Percentiles rank a stretch among this genome's conserved stretches.
These are phyloP conservation scores for Ganaspis sp. DNA, from an alignment of 1,140 invertebrate genomes.

Conservation along the genomic window DNA sequence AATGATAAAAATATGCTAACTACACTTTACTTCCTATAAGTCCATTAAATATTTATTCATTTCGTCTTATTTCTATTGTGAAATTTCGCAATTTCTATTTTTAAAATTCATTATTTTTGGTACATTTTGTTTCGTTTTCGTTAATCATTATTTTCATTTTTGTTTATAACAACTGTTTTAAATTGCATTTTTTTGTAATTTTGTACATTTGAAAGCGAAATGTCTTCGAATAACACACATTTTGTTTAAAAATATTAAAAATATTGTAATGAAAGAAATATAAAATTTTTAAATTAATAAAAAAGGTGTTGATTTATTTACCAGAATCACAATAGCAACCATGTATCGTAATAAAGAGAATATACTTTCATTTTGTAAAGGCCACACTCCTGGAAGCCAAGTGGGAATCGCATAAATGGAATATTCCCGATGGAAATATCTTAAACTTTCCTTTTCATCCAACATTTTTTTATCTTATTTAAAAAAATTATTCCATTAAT, in stretches of 20 bases:
- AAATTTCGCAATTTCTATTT: not conserved
- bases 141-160: not conserved
- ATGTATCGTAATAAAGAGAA: conserved; percentile 3
- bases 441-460: not conserved
- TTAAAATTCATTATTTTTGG: not conserved
- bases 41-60: not conserved
- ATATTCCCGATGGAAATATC: conserved; percentile 11
- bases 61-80: not conserved
- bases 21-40: not conserved
- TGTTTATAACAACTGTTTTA: not conserved
- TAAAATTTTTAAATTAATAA: not conserved
- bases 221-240: not conserved
- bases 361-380: conserved; percentile 5
- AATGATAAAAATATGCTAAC: not conserved
- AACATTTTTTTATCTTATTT: not conserved
- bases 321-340: conserved; percentile 7
- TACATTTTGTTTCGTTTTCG: not conserved
- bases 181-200: not conserved
- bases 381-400: conserved; percentile 23
- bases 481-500: not conserved
- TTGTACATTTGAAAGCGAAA: not conserved
- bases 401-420: conserved; percentile 9
- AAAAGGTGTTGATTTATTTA: conserved; percentile 15
- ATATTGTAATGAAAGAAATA: not conserved
- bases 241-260: too few species aligned